phyloP scores from a whole-genome alignment of 2,113 vertebrate species.

The Ptilonorhynchus violaceus region DNA sequence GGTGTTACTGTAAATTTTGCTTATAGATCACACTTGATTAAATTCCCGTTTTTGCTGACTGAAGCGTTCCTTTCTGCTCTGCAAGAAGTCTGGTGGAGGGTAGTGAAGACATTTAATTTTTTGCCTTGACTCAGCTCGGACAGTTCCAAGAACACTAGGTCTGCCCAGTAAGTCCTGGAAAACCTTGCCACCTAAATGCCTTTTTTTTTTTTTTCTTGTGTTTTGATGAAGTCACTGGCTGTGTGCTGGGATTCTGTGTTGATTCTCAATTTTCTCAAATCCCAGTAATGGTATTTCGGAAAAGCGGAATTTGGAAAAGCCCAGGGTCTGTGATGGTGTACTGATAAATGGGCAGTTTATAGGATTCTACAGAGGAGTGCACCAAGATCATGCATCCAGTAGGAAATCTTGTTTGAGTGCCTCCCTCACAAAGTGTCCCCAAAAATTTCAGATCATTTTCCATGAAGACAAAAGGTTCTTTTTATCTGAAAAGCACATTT shows the following conservation, averaged over 20 bases:
- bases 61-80: not conserved
- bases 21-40: not conserved
- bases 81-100: not conserved
- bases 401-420: not conserved
- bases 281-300: not conserved
- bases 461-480: not conserved
- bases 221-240: not conserved
- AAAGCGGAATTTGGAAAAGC: not conserved
- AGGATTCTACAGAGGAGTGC: not conserved
- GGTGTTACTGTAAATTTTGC: not conserved
- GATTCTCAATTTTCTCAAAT: not conserved
- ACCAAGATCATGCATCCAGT: not conserved
- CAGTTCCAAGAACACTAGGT: not conserved
- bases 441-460: not conserved
- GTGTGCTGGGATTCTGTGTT: not conserved
- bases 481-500: not conserved
- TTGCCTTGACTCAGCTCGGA: not conserved
- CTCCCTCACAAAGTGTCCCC: not conserved
- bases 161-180: not conserved
- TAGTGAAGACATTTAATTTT: not conserved
- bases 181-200: not conserved
- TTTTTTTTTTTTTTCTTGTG: not conserved
- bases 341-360: not conserved
- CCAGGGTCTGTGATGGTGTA: not conserved
- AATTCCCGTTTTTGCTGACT: not conserved